A percentile compares a stretch with the other conserved stretches of the same genome.
These are phyloP conservation scores for Temnothorax longispinosus DNA, from an alignment of 1,140 invertebrate genomes.

Conservation along the genomic window DNA sequence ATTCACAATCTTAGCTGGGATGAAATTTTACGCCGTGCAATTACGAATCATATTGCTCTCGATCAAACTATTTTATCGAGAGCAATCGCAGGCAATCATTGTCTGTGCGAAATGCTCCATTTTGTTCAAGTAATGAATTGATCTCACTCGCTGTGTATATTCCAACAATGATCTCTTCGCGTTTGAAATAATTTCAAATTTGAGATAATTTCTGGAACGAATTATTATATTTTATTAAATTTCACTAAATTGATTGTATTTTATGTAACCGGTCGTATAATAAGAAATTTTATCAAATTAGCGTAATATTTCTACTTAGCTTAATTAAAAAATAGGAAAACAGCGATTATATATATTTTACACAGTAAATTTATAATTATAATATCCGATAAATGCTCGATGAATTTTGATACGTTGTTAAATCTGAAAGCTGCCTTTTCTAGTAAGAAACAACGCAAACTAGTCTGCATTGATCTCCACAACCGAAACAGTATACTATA, in stretches of 20 bases:
- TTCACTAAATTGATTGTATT: neutral
- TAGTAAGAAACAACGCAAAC: neutral
- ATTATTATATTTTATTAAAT: neutral
- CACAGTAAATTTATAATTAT: neutral
- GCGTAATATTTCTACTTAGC: neutral
- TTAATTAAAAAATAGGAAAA: neutral
- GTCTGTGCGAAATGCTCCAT: constrained; percentile 9
- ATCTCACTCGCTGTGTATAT: neutral
- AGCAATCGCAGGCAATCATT: neutral
- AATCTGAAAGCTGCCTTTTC: neutral
- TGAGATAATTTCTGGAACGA: neutral
- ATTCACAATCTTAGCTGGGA: constrained; percentile 8
- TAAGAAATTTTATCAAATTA: neutral
- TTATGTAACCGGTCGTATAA: neutral
- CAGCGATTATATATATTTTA: neutral
- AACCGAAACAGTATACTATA: constrained; percentile 33
- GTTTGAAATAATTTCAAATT: no score
- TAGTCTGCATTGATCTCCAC: constrained; percentile 9
- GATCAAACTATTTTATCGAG: neutral
- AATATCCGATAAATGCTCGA: neutral
- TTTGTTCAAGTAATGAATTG: constrained; percentile 3
- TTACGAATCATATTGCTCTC: constrained; percentile 41
- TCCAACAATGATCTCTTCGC: neutral
- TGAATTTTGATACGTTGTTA: neutral
- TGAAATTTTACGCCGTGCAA: constrained; percentile 37